Conservation (phyloP, 1,140 invertebrate genomes). For the Drosophila athabasca region DNA sequence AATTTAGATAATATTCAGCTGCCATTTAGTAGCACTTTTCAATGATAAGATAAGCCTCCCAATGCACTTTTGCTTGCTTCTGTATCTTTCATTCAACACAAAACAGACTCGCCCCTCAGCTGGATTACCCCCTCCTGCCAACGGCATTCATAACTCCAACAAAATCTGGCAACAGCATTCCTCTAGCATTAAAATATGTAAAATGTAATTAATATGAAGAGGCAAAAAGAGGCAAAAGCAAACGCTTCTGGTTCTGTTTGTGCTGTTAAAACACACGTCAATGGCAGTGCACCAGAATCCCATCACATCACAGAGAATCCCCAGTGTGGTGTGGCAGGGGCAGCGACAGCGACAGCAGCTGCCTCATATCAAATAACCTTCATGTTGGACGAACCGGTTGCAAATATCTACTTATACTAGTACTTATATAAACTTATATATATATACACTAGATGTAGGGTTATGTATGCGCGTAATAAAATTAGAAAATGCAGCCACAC, state of each 20-base stretch:
- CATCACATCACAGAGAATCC: slow-evolving; percentile 19
- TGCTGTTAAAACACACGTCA: slow-evolving; percentile 40
- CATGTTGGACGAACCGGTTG: slow-evolving; percentile 70
- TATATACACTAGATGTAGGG: slow-evolving; percentile 13
- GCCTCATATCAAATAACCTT: slow-evolving; percentile 72
- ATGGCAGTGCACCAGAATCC: slow-evolving; percentile 16
- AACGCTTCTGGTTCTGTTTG: slow-evolving; percentile 22
- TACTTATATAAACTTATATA: slow-evolving; percentile 28
- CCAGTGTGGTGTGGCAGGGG: not conserved
- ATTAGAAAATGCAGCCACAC: slow-evolving; percentile 57
- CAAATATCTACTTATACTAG: slow-evolving; percentile 41
- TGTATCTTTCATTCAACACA: no score
- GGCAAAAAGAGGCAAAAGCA: not conserved
- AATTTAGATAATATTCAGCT: no score
- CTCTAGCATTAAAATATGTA: slow-evolving; percentile 26
- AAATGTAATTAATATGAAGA: slow-evolving; percentile 40
- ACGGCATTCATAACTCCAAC: no score
- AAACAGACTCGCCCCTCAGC: no score
- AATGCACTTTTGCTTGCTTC: no score
- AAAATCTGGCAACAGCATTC: slow-evolving; percentile 18
- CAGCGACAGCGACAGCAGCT: slow-evolving; percentile 7
- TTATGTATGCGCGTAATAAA: slow-evolving; percentile 57
- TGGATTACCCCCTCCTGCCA: no score
- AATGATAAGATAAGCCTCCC: no score
- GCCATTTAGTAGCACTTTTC: no score